A percentile compares a stretch with the other conserved stretches of the same genome.
These are phyloP conservation scores for Lasioglossum marginatum DNA, from an alignment of 2,888 invertebrate species.

Conservation along the genomic window DNA sequence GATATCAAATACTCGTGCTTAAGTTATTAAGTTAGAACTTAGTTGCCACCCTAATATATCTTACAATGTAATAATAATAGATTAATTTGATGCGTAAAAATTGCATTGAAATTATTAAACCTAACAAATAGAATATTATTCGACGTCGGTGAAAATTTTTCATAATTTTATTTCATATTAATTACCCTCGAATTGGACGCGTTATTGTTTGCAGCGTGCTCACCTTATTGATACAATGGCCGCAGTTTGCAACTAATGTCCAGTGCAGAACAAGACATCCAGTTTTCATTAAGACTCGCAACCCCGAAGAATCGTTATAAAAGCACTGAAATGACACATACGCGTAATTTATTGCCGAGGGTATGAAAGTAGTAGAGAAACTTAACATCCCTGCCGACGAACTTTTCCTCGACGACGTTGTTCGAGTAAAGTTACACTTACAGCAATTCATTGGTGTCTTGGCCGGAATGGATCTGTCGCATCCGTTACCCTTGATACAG, in stretches of 20 bases:
- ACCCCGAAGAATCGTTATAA: not conserved
- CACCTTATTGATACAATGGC: not conserved
- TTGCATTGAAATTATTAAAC: no score
- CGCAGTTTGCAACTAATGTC: not conserved
- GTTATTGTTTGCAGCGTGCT: not conserved
- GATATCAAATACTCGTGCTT: no score
- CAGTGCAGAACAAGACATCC: not conserved
- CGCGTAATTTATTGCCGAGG: not conserved
- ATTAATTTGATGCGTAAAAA: no score
- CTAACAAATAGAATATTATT: not conserved
- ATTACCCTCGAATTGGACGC: not conserved
- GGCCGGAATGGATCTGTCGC: conserved; percentile 4
- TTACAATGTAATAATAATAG: no score
- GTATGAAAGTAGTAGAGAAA: conserved; percentile 11
- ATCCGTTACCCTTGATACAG: conserved; percentile 12
- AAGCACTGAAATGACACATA: conserved; percentile 1
- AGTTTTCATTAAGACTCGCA: not conserved
- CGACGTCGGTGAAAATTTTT: not conserved
- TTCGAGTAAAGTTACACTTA: conserved; percentile 7
- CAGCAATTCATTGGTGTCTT: conserved; percentile 18
- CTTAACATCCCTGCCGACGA: not conserved
- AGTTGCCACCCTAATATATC: no score
- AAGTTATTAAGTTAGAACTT: no score
- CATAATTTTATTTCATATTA: not conserved
- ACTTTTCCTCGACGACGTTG: conserved; percentile 9